Base-by-base conservation (phyloP, 2,797 vertebrate species). In the Meda fulgida region DNA sequence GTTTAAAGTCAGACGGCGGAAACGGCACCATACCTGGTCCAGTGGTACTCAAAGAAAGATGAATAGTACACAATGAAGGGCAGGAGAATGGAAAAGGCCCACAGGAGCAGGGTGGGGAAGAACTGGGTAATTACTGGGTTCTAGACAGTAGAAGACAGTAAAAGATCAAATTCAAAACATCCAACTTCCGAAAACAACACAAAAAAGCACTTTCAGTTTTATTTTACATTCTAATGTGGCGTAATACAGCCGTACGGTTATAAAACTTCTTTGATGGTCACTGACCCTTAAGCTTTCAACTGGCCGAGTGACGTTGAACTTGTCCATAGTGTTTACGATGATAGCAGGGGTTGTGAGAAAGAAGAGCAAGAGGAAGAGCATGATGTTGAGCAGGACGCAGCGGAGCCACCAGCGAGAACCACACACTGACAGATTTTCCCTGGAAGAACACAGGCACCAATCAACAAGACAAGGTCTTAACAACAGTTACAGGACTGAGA, bases 341-440 rank as follows among this genome's bases (percentile, higher is more conserved):
- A 99, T 97, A 92, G 98, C 96, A 0, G 98, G 98, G 0, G 98
- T 99, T 90, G 98, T 99, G 93, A 99, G 97, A 92, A 99, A 99
- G 95, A 99, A 99, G 90, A 99, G 96, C 84, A 99, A 96, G 91
- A 98, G 63, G 92, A 99, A 99, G 90, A 99, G 96, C 91, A 95
- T 95, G 90, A 96, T 94, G 95, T 99, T 99, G 93, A 99, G 96
- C 63, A 97, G 90, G 73, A 97, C 83, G 40, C 97, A 98, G 87
- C 96, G 95, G 21, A 96, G 91, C 98, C 98, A 99, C 98, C 98
- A 99, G 31, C 91, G 93, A 66, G 96, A 95, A 51, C 97, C 96
- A 48, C 93, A 96, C 90, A 98, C 95, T 0, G 97, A 97, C 91
- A 99, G 95, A 93, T 99, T 98, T 90, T 99, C 97, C 98, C 98